Percentiles rank a stretch among this genome's conserved stretches.
phyloP scores from a whole-genome alignment of 2,113 vertebrate species.

The Nycticorax nycticorax region DNA sequence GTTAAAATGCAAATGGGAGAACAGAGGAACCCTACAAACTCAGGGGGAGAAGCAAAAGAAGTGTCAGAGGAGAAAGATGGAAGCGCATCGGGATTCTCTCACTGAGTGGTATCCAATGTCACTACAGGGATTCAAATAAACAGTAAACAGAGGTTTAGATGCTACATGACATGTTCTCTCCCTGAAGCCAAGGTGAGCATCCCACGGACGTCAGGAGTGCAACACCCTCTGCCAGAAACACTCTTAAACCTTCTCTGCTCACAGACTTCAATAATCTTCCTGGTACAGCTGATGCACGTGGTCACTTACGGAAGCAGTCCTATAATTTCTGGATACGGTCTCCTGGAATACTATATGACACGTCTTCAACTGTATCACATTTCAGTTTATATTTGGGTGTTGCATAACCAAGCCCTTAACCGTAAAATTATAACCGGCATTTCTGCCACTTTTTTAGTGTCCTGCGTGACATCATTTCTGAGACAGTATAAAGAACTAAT shows the following conservation, averaged over 20 bases:
- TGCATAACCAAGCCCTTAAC: constrained; percentile 23
- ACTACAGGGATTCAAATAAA: background rate
- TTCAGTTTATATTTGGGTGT: constrained; percentile 58
- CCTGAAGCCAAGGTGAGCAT: background rate
- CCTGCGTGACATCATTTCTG: background rate
- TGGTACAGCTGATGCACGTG: background rate
- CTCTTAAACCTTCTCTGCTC: background rate
- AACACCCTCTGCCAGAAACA: background rate
- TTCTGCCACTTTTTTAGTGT: background rate
- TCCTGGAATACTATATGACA: constrained; percentile 14
- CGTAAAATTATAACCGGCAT: background rate
- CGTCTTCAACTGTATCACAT: background rate
- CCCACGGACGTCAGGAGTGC: background rate
- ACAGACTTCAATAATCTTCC: background rate
- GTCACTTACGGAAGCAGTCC: background rate
- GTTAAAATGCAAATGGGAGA: background rate
- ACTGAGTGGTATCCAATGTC: background rate
- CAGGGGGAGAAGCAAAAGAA: background rate
- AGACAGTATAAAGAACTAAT: background rate
- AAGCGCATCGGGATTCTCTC: background rate
- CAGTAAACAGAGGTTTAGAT: background rate
- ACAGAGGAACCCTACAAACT: background rate
- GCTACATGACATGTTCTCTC: background rate
- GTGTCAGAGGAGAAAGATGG: background rate
- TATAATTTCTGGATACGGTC: background rate